These are phyloP conservation scores for Drosophila heteroneura DNA, from an alignment of 2,888 invertebrate species.

Conservation along the genomic window DNA sequence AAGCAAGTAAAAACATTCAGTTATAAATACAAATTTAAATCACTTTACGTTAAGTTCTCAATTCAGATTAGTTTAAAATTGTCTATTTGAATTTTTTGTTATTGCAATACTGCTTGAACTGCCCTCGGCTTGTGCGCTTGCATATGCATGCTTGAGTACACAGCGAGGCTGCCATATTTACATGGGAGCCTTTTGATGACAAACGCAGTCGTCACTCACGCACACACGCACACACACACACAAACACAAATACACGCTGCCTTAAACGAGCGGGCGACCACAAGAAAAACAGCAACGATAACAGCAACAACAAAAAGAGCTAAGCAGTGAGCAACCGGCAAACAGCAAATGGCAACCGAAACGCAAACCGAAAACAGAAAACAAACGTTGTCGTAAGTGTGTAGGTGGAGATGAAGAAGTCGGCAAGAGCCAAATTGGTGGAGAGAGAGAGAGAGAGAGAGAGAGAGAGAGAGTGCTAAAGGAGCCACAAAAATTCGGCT, in stretches of 20 bases:
- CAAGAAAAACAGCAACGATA: conserved; percentile 41
- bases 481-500: conserved; percentile 78
- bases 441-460: not conserved
- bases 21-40: not conserved
- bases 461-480: conserved; percentile 29
- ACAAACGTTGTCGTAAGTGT: conserved; percentile 4
- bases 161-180: conserved; percentile 39
- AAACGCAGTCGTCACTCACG: conserved; percentile 37
- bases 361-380: conserved; percentile 58
- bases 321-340: conserved; percentile 33
- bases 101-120: not conserved
- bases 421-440: not conserved
- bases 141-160: conserved; percentile 20
- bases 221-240: conserved; percentile 18
- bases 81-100: not conserved
- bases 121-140: conserved; percentile 15
- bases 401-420: not conserved
- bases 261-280: conserved; percentile 35
- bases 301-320: conserved; percentile 19
- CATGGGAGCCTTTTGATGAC: conserved; percentile 53
- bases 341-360: conserved; percentile 65
- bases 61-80: not conserved
- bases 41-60: too few species aligned
- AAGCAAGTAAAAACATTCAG: not conserved
- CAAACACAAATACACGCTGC: conserved; percentile 25